phyloP scores from a whole-genome alignment of 2,888 invertebrate species.

The Selenia dentaria region DNA sequence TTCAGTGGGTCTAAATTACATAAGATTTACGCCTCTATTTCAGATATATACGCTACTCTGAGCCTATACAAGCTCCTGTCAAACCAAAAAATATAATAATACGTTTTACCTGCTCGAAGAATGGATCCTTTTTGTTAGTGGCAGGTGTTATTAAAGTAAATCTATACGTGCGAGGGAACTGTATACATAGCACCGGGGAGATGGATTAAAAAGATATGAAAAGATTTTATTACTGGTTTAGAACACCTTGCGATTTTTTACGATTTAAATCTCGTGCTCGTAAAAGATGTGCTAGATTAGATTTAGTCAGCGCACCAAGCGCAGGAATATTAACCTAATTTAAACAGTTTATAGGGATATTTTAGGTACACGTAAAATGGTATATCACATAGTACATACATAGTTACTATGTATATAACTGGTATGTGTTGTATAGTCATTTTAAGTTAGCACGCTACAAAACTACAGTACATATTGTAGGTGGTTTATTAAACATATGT shows the following conservation, averaged over 20 bases:
- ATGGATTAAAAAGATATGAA: constrained; percentile 34
- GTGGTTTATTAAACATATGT: too few relatives aligned
- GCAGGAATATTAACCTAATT: neutral
- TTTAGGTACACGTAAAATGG: too few relatives aligned
- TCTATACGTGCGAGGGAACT: constrained; percentile 44
- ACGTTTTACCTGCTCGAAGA: constrained; percentile 42
- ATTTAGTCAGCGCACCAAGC: neutral
- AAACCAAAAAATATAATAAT: constrained; percentile 29
- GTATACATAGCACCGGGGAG: constrained; percentile 38
- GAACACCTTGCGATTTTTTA: constrained; percentile 33
- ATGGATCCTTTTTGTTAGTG: constrained; percentile 37
- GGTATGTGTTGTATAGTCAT: too few relatives aligned
- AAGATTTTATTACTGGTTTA: constrained; percentile 15
- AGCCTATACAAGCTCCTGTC: neutral
- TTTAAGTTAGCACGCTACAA: too few relatives aligned
- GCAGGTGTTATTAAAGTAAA: constrained; percentile 62
- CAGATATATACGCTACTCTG: too few relatives aligned
- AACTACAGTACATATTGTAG: too few relatives aligned
- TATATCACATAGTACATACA: too few relatives aligned
- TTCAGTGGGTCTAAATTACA: too few relatives aligned
- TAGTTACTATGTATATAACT: too few relatives aligned
- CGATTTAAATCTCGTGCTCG: constrained; percentile 5
- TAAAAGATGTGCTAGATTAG: neutral
- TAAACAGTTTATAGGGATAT: neutral
- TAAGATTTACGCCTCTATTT: too few relatives aligned